phyloP scores from a whole-genome alignment of 2,113 vertebrate genomes.

The Solenodon paradoxus region DNA sequence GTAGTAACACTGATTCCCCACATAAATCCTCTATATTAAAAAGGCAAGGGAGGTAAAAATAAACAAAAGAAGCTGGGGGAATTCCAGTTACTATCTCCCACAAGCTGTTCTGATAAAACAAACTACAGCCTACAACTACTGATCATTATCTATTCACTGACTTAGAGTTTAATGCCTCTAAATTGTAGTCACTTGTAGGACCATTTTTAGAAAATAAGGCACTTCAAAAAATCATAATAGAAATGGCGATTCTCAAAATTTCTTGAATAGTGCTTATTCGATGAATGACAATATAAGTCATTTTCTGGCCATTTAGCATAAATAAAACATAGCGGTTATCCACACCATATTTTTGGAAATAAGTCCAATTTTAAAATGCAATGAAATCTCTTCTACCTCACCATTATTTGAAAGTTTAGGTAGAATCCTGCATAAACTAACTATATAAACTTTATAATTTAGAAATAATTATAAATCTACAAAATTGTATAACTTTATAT shows the following conservation, averaged over 20 bases:
- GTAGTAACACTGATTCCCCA: constrained; percentile 12
- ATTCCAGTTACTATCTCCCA: background rate
- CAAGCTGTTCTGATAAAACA: constrained; percentile 21
- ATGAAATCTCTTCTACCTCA: background rate
- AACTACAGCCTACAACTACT: background rate
- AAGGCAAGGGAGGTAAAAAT: constrained; percentile 53
- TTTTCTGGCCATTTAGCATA: background rate
- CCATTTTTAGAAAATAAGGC: constrained; percentile 20
- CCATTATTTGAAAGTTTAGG: background rate
- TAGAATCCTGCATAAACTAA: background rate
- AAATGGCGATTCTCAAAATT: background rate
- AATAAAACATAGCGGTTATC: background rate
- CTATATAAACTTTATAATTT: background rate
- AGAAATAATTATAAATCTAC: background rate
- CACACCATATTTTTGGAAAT: background rate
- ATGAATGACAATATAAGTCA: background rate
- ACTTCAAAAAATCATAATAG: background rate
- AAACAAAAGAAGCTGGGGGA: constrained; percentile 9
- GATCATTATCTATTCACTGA: background rate
- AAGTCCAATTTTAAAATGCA: background rate
- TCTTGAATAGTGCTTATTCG: background rate
- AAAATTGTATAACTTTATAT: background rate
- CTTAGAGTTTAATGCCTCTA: background rate
- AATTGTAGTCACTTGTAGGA: background rate
- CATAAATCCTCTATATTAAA: constrained; percentile 58